These are phyloP conservation scores for Acanthurus tractus DNA, from an alignment of 2,797 vertebrate genomes.

Conservation along the genomic window DNA sequence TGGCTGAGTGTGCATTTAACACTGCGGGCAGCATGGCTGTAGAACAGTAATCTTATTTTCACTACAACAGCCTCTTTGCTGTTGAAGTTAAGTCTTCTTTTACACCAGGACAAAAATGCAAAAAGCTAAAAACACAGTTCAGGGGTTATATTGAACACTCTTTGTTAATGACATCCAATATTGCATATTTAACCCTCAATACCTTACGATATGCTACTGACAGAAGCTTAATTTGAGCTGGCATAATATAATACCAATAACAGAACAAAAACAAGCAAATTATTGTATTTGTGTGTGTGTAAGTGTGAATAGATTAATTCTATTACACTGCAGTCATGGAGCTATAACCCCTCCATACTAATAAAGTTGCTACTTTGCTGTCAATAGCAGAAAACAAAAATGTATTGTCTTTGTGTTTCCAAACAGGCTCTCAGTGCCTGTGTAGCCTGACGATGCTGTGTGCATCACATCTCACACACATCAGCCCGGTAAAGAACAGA, in stretches of 20 bases:
- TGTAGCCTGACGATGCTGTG: slow-evolving; percentile 6
- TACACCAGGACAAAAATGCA: not conserved
- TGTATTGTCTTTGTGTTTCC: slow-evolving; percentile 6
- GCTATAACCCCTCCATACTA: not conserved
- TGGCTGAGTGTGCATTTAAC: not conserved
- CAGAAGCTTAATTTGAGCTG: not conserved
- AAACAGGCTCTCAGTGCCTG: slow-evolving; percentile 8
- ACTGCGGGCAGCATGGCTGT: too few relatives aligned
- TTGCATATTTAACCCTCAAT: not conserved
- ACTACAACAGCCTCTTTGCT: not conserved
- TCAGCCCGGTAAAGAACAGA: slow-evolving; percentile 39
- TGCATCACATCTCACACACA: slow-evolving; percentile 45
- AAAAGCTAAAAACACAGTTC: not conserved
- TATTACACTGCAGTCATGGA: slow-evolving; percentile 10
- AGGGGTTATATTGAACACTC: not conserved
- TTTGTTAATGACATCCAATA: not conserved
- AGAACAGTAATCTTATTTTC: too few relatives aligned
- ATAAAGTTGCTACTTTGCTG: slow-evolving; percentile 2
- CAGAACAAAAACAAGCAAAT: not conserved
- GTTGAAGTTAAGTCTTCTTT: too few relatives aligned
- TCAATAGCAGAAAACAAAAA: slow-evolving; percentile 14
- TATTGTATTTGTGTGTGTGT: not conserved
- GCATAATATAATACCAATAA: not conserved
- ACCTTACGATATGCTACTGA: not conserved
- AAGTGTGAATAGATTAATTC: not conserved